A percentile compares a stretch with the other conserved stretches of the same genome.
phyloP scores from a whole-genome alignment of 2,888 invertebrate genomes.

The Aethes cnicana region DNA sequence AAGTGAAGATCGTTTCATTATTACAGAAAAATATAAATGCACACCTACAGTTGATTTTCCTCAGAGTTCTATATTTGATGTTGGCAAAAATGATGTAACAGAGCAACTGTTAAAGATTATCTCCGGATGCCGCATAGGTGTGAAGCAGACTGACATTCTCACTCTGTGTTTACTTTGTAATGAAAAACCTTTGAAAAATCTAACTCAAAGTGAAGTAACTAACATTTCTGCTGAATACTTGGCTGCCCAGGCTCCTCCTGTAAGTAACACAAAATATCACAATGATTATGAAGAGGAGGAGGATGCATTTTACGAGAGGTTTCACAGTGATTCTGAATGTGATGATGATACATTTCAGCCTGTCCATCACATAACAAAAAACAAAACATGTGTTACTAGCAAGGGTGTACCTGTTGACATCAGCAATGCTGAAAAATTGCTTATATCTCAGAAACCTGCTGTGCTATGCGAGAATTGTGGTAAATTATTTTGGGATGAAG shows the following conservation, averaged over 20 bases:
- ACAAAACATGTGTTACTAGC: slow-evolving; percentile 68
- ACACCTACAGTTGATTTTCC: slow-evolving; percentile 81
- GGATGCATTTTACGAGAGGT: slow-evolving; percentile 55
- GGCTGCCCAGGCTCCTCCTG: slow-evolving; percentile 34
- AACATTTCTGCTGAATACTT: slow-evolving; percentile 54
- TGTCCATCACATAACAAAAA: slow-evolving; percentile 35
- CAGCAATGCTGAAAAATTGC: slow-evolving; percentile 68
- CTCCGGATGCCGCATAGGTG: slow-evolving; percentile 83
- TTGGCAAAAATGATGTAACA: slow-evolving; percentile 76
- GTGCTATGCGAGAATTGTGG: slow-evolving; percentile 89
- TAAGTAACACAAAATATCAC: slow-evolving; percentile 35
- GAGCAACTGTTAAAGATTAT: slow-evolving; percentile 87
- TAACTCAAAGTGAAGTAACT: slow-evolving; percentile 53
- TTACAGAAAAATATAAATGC: slow-evolving; percentile 66
- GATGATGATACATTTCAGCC: slow-evolving; percentile 60
- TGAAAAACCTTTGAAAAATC: slow-evolving; percentile 51
- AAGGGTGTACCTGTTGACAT: slow-evolving; percentile 82
- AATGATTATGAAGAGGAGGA: slow-evolving; percentile 56
- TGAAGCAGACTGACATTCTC: slow-evolving; percentile 85
- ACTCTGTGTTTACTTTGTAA: slow-evolving; percentile 87
- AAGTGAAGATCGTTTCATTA: slow-evolving; percentile 60
- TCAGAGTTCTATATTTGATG: slow-evolving; percentile 77
- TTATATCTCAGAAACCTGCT: slow-evolving; percentile 78
- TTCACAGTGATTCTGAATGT: slow-evolving; percentile 68
- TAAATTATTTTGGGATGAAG: slow-evolving; percentile 87